Evolutionary conservation across 2,113 vertebrate genomes (phyloP).

Genomic region (Nettapus auritus): DNA sequence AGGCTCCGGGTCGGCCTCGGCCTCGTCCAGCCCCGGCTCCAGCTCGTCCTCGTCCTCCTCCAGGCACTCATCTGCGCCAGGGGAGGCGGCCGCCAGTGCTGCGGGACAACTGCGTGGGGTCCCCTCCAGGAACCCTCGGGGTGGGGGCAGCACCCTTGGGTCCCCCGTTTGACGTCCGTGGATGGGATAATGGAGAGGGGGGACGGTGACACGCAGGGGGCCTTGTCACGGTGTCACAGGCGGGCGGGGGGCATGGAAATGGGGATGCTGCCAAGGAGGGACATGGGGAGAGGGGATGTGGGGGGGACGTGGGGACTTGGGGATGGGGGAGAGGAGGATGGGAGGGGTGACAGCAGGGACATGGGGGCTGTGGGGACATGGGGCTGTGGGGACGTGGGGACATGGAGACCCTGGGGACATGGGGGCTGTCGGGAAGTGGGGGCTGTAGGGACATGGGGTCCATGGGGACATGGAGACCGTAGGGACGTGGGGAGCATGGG

Average conservation of each 20-base stretch:
- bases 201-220: not conserved
- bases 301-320: not conserved
- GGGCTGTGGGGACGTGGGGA: no score
- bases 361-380: no score
- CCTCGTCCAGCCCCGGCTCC: constrained; percentile 57
- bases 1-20: not conserved
- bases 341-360: no score
- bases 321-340: no score
- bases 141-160: not conserved
- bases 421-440: no score
- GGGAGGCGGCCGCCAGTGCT: constrained; percentile 68
- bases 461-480: no score
- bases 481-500: no score
- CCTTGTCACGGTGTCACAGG: no score
- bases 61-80: constrained; percentile 66
- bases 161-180: not conserved
- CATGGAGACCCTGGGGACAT: no score
- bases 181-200: not conserved
- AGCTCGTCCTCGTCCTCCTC: constrained; percentile 80
- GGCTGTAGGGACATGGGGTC: no score
- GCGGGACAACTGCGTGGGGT: not conserved
- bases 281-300: not conserved
- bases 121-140: not conserved
- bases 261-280: not conserved
- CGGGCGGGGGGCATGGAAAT: not conserved